Percentiles rank a stretch among this genome's conserved stretches.
These are phyloP conservation scores for Phyto melanocephala DNA, from an alignment of 2,888 invertebrate species.

Conservation along the genomic window DNA sequence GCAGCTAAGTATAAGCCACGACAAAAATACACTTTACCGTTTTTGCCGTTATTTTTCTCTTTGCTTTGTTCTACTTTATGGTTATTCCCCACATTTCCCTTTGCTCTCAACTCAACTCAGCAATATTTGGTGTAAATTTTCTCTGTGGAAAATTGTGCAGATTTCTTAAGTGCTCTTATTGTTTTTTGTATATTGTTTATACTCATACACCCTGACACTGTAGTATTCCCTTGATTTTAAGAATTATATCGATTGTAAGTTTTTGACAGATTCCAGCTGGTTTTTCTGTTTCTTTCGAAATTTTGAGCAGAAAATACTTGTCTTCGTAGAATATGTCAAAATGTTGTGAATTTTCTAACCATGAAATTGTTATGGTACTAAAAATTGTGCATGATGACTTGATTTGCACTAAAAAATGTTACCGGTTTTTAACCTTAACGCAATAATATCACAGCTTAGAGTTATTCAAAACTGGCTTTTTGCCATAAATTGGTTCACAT, in stretches of 20 bases:
- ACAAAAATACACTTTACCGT: conserved; percentile 37
- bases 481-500: no score
- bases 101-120: conserved; percentile 20
- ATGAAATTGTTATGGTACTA: no score
- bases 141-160: conserved; percentile 38
- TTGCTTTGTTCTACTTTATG: conserved; percentile 10
- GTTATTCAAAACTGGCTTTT: no score
- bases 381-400: no score
- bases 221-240: background rate
- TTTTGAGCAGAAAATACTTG: no score
- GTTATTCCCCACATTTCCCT: conserved; percentile 25
- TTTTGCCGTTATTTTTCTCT: conserved; percentile 59
- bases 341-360: no score
- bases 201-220: conserved; percentile 13
- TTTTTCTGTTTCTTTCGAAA: background rate
- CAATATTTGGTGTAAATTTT: conserved; percentile 2
- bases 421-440: no score
- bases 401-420: no score
- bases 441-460: no score
- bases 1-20: conserved; percentile 42
- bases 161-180: conserved; percentile 19
- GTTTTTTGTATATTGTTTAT: background rate
- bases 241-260: conserved; percentile 10
- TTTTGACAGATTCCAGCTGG: conserved; percentile 53
- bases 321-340: no score